A percentile compares a stretch with the other conserved stretches of the same genome.
Evolutionary conservation across 2,113 vertebrate genomes (phyloP).

Genomic region (Tupaia chinensis): DNA sequence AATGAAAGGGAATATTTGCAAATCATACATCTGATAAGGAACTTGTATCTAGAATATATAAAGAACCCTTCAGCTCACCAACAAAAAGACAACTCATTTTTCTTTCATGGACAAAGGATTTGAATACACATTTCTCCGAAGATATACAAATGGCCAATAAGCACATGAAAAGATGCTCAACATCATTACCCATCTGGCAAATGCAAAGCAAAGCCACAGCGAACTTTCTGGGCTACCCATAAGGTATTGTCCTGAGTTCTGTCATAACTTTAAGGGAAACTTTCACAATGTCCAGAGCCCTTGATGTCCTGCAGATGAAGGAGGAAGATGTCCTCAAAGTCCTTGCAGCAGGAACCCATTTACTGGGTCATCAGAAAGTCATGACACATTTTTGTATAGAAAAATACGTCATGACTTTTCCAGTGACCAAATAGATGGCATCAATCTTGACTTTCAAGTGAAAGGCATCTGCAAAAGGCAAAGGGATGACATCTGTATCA

Average conservation of each 20-base stretch:
- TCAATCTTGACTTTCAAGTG: conserved; percentile 8
- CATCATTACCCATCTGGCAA: conserved; percentile 9
- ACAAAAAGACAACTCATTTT: conserved; percentile 32
- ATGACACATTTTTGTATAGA: no score
- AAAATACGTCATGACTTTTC: no score
- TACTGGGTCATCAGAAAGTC: background rate
- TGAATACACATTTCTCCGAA: conserved; percentile 31
- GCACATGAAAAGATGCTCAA: conserved; percentile 32
- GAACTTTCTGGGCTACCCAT: background rate
- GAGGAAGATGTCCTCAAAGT: conserved; percentile 24
- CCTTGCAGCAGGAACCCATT: conserved; percentile 9
- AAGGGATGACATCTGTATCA: background rate
- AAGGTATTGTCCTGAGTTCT: background rate
- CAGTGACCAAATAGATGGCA: background rate
- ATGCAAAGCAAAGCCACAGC: conserved; percentile 36
- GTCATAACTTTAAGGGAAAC: background rate
- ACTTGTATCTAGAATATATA: background rate
- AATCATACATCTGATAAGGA: conserved; percentile 39
- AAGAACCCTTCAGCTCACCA: conserved; percentile 46
- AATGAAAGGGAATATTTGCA: conserved; percentile 58
- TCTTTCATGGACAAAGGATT: background rate
- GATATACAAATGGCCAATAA: background rate
- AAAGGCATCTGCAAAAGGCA: background rate
- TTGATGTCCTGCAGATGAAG: conserved; percentile 2
- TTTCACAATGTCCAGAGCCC: background rate